Evolutionary conservation across 2,888 invertebrate genomes (phyloP), one percentile per base, ranked within the genome.

Genomic region (Zaprionus bogoriensis): DNA sequence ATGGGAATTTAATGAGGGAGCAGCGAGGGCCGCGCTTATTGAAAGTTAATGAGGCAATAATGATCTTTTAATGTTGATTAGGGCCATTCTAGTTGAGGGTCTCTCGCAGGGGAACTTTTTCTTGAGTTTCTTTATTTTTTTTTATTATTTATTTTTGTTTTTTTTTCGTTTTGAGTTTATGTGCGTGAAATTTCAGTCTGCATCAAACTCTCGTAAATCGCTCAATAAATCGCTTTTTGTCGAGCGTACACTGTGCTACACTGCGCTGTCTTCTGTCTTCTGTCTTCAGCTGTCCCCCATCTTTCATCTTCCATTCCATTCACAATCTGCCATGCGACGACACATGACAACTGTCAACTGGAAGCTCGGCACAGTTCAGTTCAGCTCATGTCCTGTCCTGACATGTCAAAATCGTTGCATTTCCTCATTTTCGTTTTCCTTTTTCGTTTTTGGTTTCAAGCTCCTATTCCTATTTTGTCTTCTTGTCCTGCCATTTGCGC

Each of bases 311-410:
- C n/a, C n/a, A n/a, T n/a, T n/a, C n/a, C n/a, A n/a, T n/a, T n/a
- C n/a, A 27, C 27, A 6, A 19, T 19, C 38, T 38, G 14, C 38
- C 2, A n/a, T 5, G 19, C 14, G 42, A 42, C 12, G 14, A n/a
- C 42, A 42, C 20, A 42, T 42, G 42, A 42, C 42, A 42, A 42
- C 42, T 25, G 42, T 7, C 42, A 42, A 22, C 42, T 38, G 38
- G 42, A 7, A 38, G 6, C 19, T 38, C 14, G 38, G 17, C 12
- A 38, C 3, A 3, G 36, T 36, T 36, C 38, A 17, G 38, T 38
- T 38, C 19, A 38, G 42, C 23, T 42, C 42, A 42, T 42, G 42
- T 42, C 23, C 25, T 42, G 25, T 42, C 42, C 10, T 42, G 20
- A 42, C 9, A 42, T 42, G 42, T 42, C 42, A 42, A 20, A 42